Base-by-base conservation (phyloP, 2,888 invertebrate genomes). In the Sinopyrophorus schimmeli region DNA sequence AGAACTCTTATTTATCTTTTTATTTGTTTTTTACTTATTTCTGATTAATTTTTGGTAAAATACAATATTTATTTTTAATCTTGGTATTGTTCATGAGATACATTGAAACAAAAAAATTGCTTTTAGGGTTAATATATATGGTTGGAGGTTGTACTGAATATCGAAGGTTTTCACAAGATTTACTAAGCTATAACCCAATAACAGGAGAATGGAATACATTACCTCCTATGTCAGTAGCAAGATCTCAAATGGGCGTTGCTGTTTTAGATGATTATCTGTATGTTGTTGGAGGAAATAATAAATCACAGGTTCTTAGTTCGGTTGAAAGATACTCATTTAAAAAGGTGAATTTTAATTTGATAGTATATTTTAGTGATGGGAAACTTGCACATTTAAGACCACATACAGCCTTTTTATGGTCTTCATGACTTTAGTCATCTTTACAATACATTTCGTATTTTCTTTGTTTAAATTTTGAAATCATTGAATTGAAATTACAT, bases 231-330 rank as follows among this genome's bases (percentile, higher is more conserved):
- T 79, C 83, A 23, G 85, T 83, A 37, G 86, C 87, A 16, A 83
- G 94, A 51, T 89, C 89, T 52, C 92, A 94, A 77, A 89, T 93
- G 79, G 93, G 92, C 24, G 87, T 92, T 37, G 87, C 90, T n/a
- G 86, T 91, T 40, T 76, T 93, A 21, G 87, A 88, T 70, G 85
- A 86, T 59, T 82, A 83, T 66, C 79, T 95, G 35, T 95, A 94
- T 72, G 91, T 88, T 9, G 87, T 94, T 31, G 94, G 94, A 10
- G 94, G 94, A 2, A 92, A 88, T 69, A 89, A 89, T 68, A 87
- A 87, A 59, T 80, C 86, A 50, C 86, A 86, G 63, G 89, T 91
- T 41, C 80, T 94, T 26, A 81, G 83, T 58, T 87, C 89, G 2
- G 93, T 93, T 5, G 91, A 92, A 71, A 77, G 86, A 71, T 92